Conservation (phyloP, 37 sponge, comb jelly and placozoan species). For the Tethya wilhelma region DNA sequence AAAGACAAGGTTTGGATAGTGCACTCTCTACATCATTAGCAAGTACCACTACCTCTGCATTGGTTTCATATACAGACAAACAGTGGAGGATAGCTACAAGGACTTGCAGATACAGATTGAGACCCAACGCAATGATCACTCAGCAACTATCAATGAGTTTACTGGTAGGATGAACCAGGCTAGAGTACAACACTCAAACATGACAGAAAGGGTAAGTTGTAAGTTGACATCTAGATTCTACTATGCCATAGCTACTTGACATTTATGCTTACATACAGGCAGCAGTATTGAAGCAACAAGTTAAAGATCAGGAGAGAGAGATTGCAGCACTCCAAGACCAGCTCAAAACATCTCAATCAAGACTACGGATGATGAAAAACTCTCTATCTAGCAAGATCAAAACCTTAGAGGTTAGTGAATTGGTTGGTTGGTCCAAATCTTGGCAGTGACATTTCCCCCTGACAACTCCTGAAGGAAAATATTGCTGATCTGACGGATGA, state of each 20-base stretch:
- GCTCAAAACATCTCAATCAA: neutral
- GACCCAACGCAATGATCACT: neutral
- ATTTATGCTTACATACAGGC: no score
- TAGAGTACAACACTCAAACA: neutral
- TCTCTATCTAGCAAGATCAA: neutral
- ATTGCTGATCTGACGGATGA: conserved; percentile 57
- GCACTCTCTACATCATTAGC: no score
- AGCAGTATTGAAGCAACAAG: neutral
- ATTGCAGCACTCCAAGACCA: neutral
- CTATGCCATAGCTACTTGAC: no score
- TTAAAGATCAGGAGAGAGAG: neutral
- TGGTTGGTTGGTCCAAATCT: no score
- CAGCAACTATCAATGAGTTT: neutral
- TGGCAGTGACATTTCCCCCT: neutral
- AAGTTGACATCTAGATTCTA: no score
- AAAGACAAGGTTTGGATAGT: conserved; percentile 36
- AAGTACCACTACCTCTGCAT: no score
- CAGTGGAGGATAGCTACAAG: conserved; percentile 32
- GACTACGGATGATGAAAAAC: neutral
- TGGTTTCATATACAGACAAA: conserved; percentile 29
- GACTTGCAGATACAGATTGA: conserved; percentile 16
- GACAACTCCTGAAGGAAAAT: conserved; percentile 21
- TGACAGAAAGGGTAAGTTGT: conserved; percentile 10
- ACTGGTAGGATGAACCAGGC: conserved; percentile 1
- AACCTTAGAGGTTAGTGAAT: conserved; percentile 20